Evolutionary conservation across 53 echinoderm and acorn worm species (phyloP), one percentile per base, ranked within the genome.

Genomic region (Henricia sp.): DNA sequence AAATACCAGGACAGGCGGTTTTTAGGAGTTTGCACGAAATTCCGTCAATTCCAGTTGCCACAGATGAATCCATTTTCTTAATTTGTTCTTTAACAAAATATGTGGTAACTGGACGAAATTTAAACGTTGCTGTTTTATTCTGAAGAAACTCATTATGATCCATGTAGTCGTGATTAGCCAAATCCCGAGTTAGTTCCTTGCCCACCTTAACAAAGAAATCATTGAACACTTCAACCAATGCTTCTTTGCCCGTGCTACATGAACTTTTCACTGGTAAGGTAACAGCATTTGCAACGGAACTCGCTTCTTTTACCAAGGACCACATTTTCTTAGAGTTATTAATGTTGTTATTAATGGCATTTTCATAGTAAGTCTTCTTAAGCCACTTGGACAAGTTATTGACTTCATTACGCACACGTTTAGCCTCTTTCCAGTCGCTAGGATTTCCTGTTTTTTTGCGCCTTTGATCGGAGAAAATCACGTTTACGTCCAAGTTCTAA

Each of bases 281-380:
- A 6, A 33, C 4, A 6, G 27, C 32, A 33, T 5, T 62, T 17
- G 6, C 17, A 62, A 62, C 32, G 6, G 62, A 62, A 29, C 28
- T 62, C 6, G 62, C 62, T 62, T 62, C 62, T 29, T 62, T 62
- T 10, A 33, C 62, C 17, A 62, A 10, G 8, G 62, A 62, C 62
- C 33, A 62, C 28, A 62, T 62, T 17, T 29, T 62, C 30, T 29
- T 62, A 8, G 62, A 26, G 17, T 62, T 62, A 17, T 33, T 30
- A 9, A 29, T 62, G 17, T 62, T 62, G 3, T 62, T 28, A 6
- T 29, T 4, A 33, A 62, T 62, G 29, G 28, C 62, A 62, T 62
- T 62, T 62, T 62, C 32, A 62, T 62, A 62, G 17, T 62, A 62
- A 9, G 4, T 62, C 62, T 62, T 62, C 17, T 62, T 62, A 9